Evolutionary conservation across 2,113 vertebrate species (phyloP), one percentile per base, ranked within the genome.

Genomic region (Tauraco erythrolophus): DNA sequence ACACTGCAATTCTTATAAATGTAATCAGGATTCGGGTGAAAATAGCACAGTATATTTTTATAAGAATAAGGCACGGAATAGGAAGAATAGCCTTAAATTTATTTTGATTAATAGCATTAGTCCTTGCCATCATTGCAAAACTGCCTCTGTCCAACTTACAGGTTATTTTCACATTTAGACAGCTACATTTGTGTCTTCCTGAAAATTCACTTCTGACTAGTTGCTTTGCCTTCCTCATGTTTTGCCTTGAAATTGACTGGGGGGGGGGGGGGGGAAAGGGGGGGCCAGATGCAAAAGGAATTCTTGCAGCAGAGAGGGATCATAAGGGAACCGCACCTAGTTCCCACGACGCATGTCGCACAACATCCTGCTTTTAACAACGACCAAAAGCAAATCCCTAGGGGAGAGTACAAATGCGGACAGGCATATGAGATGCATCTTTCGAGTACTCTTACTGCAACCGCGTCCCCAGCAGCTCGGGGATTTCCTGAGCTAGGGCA

Each of bases 341-440:
- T 5, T 5, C 35, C 76, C 24, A 77, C 56, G 43, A n/a, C 2
- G 3, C 5, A 2, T 4, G 41, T 17, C 2, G 2, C 62, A 41
- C 46, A 39, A 23, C 25, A 35, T 8, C 41, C 50, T 71, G 41
- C 80, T 62, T 53, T 8, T 48, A 57, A 7, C 31, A 57, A 48
- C 12, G 43, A 79, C 41, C 41, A 27, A 61, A 64, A 56, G 70
- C 61, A 60, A 51, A 10, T 69, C n/a, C 65, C 45, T 39, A 43
- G 43, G 53, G 35, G 14, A 54, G 14, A 41, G 46, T 0, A 19
- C 21, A 71, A 72, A 30, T 27, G 72, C 68, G 58, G 39, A 76
- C 7, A 54, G 62, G 43, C 22, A 80, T 1, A n/a, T 22, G 12
- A 3, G 43, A 72, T 48, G 68, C 48, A 75, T 3, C 71, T 62